Evolutionary conservation across 2,113 vertebrate genomes (phyloP), one percentile per base, ranked within the genome.

Genomic region (Brachionichthys hirsutus): DNA sequence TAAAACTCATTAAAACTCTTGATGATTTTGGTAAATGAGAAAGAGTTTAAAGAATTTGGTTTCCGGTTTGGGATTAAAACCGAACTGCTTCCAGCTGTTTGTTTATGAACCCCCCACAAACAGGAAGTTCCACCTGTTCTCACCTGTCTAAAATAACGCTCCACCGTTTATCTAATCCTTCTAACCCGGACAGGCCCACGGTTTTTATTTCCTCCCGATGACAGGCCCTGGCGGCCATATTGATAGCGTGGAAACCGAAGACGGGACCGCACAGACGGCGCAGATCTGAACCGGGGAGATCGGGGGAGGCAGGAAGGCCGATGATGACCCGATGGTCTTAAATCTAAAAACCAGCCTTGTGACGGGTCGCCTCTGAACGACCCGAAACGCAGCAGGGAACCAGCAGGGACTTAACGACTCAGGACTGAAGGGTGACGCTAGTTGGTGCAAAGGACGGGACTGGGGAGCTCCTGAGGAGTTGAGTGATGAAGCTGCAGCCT

Each of bases 171-270:
- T 66, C 18, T 71, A 68, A 84, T 81, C 72, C 45, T 20, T 55
- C 45, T 68, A 35, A 80, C 71, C 74, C 66, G 16, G 54, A 54
- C 43, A 43, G 53, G 54, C 48, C 65, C 4, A 2, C 3, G 51
- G 54, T 62, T 67, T 76, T 22, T 36, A 17, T 78, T 83, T 76
- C 80, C 56, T 2, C 13, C 35, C 17, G 67, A 61, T 64, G 78
- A 77, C 78, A 79, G 75, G 65, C 60, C 19, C 50, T 77, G 73
- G 78, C 22, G 15, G 70, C 73, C 70, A 75, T 77, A 77, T 81
- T 81, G 64, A 77, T 75, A 65, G 70, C 41, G 22, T 47, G 40
- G 70, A 74, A 81, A 77, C 67, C n/a, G 3, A 81, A 85, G 64
- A 58, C 70, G 15, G 55, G 75, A 85, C 80, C 80, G 76, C 84